These are phyloP conservation scores for Marmota flaviventris DNA, from an alignment of 2,113 vertebrate genomes.

Conservation along the genomic window DNA sequence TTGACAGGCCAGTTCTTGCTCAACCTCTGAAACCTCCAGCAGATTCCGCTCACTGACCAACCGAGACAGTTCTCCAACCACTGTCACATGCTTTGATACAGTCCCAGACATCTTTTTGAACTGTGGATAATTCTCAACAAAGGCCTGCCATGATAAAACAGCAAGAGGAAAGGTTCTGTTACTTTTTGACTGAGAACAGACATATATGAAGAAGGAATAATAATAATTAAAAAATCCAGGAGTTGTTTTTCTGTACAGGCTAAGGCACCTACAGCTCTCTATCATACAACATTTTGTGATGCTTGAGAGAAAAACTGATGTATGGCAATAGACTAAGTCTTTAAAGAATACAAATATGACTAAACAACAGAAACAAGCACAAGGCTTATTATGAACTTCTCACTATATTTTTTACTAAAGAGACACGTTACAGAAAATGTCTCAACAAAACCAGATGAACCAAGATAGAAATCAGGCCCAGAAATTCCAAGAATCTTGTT, in stretches of 20 bases:
- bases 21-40: slow-evolving; percentile 96
- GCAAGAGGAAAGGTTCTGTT: not conserved
- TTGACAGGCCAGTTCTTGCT: slow-evolving; percentile 98
- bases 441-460: slow-evolving; percentile 49
- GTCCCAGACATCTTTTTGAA: slow-evolving; percentile 99
- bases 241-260: slow-evolving; percentile 6
- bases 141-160: slow-evolving; percentile 88
- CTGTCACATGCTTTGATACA: slow-evolving; percentile 97
- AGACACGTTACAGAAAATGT: slow-evolving; percentile 50
- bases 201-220: not conserved
- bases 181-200: slow-evolving; percentile 46
- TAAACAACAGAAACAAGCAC: slow-evolving; percentile 48
- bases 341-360: slow-evolving; percentile 13
- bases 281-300: slow-evolving; percentile 35
- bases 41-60: slow-evolving; percentile 92
- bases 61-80: slow-evolving; percentile 96
- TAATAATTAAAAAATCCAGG: not conserved
- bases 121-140: slow-evolving; percentile 98
- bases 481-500: slow-evolving; percentile 61
- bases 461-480: slow-evolving; percentile 43
- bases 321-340: not conserved
- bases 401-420: not conserved
- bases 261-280: slow-evolving; percentile 9
- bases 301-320: slow-evolving; percentile 17
- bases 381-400: slow-evolving; percentile 43